A percentile compares a stretch with the other conserved stretches of the same genome.
Conservation (phyloP, 2,797 vertebrate species). For the Acanthurus tractus region DNA sequence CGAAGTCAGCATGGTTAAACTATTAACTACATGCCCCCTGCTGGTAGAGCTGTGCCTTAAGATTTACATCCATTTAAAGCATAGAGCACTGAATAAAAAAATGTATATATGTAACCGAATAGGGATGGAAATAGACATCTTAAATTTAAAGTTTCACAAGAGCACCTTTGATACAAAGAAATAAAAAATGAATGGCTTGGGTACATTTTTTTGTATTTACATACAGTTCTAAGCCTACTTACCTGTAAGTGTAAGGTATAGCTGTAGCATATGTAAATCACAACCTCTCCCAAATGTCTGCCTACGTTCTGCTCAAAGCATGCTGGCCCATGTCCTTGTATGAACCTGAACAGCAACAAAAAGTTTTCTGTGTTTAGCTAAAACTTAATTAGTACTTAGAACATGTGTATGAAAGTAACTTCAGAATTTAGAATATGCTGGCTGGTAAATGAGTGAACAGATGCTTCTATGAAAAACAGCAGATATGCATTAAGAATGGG, state of each 20-base stretch:
- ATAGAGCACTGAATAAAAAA: background rate
- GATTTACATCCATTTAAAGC: background rate
- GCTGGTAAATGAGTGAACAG: background rate
- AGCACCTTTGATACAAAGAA: background rate
- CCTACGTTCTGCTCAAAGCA: slow-evolving; percentile 6
- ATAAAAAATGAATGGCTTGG: background rate
- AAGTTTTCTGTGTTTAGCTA: background rate
- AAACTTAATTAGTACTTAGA: background rate
- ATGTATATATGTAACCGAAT: background rate
- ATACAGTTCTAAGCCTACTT: too few relatives aligned
- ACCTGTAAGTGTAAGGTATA: too few relatives aligned
- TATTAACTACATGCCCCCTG: slow-evolving; percentile 58
- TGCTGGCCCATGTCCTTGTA: background rate
- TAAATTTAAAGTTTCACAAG: background rate
- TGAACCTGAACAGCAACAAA: background rate
- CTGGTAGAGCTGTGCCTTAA: slow-evolving; percentile 38
- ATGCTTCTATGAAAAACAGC: background rate
- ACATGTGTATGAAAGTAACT: background rate
- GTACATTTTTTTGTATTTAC: too few relatives aligned
- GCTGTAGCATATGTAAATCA: background rate
- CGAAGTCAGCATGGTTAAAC: background rate
- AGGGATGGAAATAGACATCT: background rate
- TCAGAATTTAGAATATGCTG: background rate
- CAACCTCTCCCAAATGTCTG: slow-evolving; percentile 1
- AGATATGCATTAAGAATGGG: too few relatives aligned